These are phyloP conservation scores for Cynopterus sphinx DNA, from an alignment of 2,797 vertebrate genomes.

Conservation along the genomic window DNA sequence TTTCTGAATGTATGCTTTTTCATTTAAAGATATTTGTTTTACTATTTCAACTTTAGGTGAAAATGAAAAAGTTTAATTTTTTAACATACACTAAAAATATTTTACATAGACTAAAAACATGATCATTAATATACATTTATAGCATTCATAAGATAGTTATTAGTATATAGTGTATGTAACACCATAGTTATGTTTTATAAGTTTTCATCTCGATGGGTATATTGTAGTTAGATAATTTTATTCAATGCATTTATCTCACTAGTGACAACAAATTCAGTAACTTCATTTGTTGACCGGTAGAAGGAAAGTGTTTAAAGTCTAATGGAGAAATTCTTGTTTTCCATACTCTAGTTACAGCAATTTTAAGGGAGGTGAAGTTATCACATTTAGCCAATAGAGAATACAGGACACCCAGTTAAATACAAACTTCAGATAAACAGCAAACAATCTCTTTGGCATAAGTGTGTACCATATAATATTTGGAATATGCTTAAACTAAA, in stretches of 20 bases:
- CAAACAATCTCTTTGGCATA: not conserved
- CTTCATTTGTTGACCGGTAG: not conserved
- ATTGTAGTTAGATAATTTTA: not conserved
- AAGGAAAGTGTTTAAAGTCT: not conserved
- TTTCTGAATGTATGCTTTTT: not conserved
- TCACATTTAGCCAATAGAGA: not conserved
- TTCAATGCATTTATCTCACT: not conserved
- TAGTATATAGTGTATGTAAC: not conserved
- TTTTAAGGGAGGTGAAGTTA: not conserved
- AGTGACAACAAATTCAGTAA: not conserved
- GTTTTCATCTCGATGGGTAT: not conserved
- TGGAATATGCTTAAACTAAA: not conserved
- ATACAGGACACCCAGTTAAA: not conserved
- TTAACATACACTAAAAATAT: not conserved
- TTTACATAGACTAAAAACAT: not conserved
- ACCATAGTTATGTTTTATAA: not conserved
- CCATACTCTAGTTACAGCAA: not conserved
- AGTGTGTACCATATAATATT: not conserved
- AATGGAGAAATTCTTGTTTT: not conserved
- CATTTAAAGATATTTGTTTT: not conserved
- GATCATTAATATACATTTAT: not conserved
- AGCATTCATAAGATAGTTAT: not conserved
- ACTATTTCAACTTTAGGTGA: not conserved
- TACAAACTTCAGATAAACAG: not conserved
- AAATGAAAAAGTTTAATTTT: constrained; percentile 6